Percentiles rank a stretch among this genome's conserved stretches.
Evolutionary conservation across 2,113 vertebrate species (phyloP).

Genomic region (Caretta caretta): DNA sequence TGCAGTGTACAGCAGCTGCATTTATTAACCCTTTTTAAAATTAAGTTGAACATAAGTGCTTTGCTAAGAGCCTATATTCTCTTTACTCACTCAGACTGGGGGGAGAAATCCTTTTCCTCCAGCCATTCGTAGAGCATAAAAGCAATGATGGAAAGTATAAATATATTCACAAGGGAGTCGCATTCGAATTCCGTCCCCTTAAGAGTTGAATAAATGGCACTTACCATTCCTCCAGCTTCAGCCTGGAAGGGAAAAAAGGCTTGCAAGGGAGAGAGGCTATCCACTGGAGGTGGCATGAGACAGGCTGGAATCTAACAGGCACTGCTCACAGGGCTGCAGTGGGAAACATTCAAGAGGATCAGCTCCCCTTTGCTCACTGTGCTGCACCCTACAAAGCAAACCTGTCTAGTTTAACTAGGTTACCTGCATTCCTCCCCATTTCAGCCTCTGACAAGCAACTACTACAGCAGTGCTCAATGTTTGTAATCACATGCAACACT

Average conservation of each 20-base stretch:
- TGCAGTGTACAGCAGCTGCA: neutral
- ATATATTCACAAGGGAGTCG: slow-evolving; percentile 23
- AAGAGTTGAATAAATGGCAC: neutral
- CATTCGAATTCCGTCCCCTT: slow-evolving; percentile 3
- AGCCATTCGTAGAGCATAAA: neutral
- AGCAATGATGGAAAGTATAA: neutral
- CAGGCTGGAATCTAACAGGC: neutral
- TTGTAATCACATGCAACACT: neutral
- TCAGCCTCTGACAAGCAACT: neutral
- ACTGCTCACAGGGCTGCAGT: neutral
- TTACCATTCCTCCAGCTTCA: neutral
- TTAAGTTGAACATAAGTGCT: neutral
- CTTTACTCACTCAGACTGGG: too few species aligned
- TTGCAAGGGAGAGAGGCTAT: neutral
- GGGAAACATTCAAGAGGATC: neutral
- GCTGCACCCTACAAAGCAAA: neutral
- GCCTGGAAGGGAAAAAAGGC: neutral
- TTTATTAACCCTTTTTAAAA: neutral
- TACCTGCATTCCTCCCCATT: fast-evolving
- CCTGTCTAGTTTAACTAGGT: neutral
- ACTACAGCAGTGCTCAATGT: neutral
- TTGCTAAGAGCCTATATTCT: neutral
- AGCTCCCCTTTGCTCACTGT: neutral
- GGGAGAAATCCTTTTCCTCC: neutral
- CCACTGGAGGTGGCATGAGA: neutral